Base-by-base conservation (phyloP, 2,888 invertebrate species). In the Patella pellucida region DNA sequence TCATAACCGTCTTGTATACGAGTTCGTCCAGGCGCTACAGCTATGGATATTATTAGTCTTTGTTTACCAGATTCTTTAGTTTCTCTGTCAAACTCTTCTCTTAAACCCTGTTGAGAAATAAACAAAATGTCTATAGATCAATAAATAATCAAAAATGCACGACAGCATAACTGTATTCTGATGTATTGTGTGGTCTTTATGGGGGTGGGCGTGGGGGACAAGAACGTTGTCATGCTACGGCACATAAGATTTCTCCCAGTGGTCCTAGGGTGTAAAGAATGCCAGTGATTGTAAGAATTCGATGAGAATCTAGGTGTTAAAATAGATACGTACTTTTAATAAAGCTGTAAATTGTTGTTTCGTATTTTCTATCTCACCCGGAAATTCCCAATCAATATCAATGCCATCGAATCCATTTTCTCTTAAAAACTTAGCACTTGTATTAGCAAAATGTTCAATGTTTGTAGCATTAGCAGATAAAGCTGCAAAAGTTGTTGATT, bases 301-400 rank as follows among this genome's bases (percentile, higher is more conserved):
- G 9, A 9, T 41, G 7, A 41, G 0, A 7, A 41, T 41, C 41
- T 41, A 41, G 9, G 7, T 9, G 0, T 41, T 9, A 41, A 1
- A 41, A 41, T 9, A 41, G 41, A 9, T 41, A 3, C 56, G 31
- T 74, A 74, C 74, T 71, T 67, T 31, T 19, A 74, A 54, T 41
- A 74, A 16, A 3, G 14, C 12, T 3, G 54, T 52, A 31, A 52
- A 74, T 14, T 51, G 52, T 62, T 56, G 15, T 50, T 74, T 74
- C 27, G 69, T 62, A 51, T 51, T 51, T 51, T 51, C 51, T 15
- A 67, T 41, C 41, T 41, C 41, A 41, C 41, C 41, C 1, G 74
- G 74, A 54, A 31, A 74, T 52, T 74, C 74, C 74, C 74, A 74
- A 52, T 74, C 74, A 41, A 74, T 19, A 67, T 74, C 74, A 19